These are phyloP conservation scores for Teleogryllus oceanicus DNA, from an alignment of 2,888 invertebrate genomes.

Conservation along the genomic window DNA sequence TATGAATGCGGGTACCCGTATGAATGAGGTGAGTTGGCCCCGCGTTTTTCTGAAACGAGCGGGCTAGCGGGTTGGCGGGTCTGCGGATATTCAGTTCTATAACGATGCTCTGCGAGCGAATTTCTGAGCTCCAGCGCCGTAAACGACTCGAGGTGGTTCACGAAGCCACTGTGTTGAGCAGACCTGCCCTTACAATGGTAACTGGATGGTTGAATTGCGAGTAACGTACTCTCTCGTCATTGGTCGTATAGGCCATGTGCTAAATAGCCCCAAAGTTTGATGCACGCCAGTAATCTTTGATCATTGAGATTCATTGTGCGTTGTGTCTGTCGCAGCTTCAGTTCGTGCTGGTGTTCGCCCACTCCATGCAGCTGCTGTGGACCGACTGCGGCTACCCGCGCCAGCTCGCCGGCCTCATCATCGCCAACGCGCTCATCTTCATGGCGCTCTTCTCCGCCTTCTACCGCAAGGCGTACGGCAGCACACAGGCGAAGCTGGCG, in stretches of 20 bases:
- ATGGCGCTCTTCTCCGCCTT: constrained; percentile 63
- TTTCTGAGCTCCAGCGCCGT: too few species aligned
- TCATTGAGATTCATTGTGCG: background rate
- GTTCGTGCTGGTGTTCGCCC: constrained; percentile 59
- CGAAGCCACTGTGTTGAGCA: too few species aligned
- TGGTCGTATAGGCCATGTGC: too few species aligned
- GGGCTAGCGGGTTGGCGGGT: too few species aligned
- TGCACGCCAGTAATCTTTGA: background rate
- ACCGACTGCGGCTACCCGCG: constrained; percentile 59
- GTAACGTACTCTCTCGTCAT: background rate
- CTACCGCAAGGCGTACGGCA: constrained; percentile 61
- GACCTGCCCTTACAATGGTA: too few species aligned
- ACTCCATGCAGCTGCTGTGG: constrained; percentile 52
- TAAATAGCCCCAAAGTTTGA: too few species aligned
- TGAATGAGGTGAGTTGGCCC: too few species aligned
- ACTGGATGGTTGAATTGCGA: background rate
- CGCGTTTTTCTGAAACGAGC: too few species aligned
- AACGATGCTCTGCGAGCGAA: too few species aligned
- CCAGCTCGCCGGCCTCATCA: constrained; percentile 53
- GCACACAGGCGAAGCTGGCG: constrained; percentile 37
- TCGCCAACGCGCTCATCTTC: constrained; percentile 66
- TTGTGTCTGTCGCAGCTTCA: constrained; percentile 53
- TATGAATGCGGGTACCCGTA: too few species aligned
- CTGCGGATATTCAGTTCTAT: too few species aligned
- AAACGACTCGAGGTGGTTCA: too few species aligned